Base-by-base conservation (phyloP, 2,888 invertebrate species). In the Caenorhabditis panamensis region DNA sequence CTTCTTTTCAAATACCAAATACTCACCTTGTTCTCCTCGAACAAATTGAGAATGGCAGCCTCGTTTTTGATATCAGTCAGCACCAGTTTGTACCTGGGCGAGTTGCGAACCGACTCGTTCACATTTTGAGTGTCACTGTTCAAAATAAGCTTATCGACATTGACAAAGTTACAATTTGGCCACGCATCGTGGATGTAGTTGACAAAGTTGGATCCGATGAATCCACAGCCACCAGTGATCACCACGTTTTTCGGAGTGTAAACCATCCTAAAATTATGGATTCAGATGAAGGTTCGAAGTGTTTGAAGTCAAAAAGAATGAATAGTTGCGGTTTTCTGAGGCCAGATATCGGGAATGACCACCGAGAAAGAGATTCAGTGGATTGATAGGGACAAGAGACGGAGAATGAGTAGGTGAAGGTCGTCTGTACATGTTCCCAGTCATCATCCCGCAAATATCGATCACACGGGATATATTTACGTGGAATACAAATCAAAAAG, bases 191-290 rank as follows among this genome's bases (percentile, higher is more conserved):
- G 80, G 62, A 87, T 85, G 77, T 82, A 90, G 61, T 90, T 90
- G 56, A 90, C 82, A 59, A 89, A 90, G 77, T 90, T 90, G 13
- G 90, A 86, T 2, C 90, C 90, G 56, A 90, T 90, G 77, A 90
- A 90, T n/a, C 90, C 90, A 62, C 90, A 90, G 0, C 89, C 90
- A 9, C 90, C 90, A 20, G 90, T 90, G 51, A 90, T 86, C 53
- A 89, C 79, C 51, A 90, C 88, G 71, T 88, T 89, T 82, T 83
- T 82, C 18, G 85, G 85, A 22, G 61, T 76, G 71, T 82, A 73
- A 20, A 47, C 54, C 77, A 69, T 68, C 44, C 61, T 76, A 47
- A 36, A 63, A 56, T 24, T n/a, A 24, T 4, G 31, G 26, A 18
- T 51, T 20, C 18, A n/a, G 22, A 22, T 28, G 41, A 37, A 24